Evolutionary conservation across 1,140 invertebrate species (phyloP), one percentile per base, ranked within the genome.

Genomic region (Drusus annulatus): DNA sequence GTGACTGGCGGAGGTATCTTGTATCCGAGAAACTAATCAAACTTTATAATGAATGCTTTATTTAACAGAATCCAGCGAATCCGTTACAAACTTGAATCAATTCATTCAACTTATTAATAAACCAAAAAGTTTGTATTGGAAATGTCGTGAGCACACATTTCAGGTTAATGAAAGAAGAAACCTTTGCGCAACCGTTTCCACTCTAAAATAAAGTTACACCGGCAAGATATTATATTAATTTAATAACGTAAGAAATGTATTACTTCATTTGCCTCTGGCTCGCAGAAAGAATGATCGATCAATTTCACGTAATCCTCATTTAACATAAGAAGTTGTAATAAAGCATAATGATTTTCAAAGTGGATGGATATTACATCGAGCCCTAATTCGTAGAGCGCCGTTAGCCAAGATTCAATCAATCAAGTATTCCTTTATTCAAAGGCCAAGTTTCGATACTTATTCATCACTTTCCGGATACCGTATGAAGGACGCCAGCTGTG

Each of bases 21-120:
- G 68, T 71, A 52, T 23, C 45, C 45, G 45, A 51, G 68, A 71
- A 71, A 71, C 68, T 71, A 71, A 71, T 71, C 68, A 71, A 71
- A 71, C n/a, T 71, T 71, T 71, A 52, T 71, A 71, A 71, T 71
- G 19, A 36, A 21, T 71, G 45, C 68, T 71, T 71, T 71, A 71
- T 71, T 71, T 71, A 71, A 71, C 50, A 19, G 50, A 52, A 71
- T 28, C 62, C 62, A 31, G 10, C 16, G 62, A 65, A 65, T 71
- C 45, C 19, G 68, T 71, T 71, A 71, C 68, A 71, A 71, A 71
- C 68, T 71, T 52, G 8, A 23, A 71, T 71, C 68, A 21, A 71
- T 71, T 71, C 50, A 23, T 52, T 51, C 68, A 71, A 19, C 45
- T 71, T 71, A 65, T 65, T 65, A 65, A 65, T 65, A 65, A 28